Conservation (phyloP, 53 echinoderm and acorn worm genomes). For the Pentamera pediparva region DNA sequence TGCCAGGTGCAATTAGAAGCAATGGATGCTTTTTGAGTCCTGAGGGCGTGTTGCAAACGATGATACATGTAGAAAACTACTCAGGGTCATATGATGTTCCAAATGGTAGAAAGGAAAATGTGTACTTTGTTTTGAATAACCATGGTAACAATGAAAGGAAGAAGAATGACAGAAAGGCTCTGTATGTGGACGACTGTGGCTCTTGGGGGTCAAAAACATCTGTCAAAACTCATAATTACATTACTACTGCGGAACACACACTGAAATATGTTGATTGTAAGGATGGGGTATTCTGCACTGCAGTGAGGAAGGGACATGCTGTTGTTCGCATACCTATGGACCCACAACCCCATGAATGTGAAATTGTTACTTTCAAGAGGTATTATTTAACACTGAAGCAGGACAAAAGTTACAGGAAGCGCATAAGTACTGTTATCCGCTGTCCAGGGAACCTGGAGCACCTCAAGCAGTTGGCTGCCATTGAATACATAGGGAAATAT, state of each 20-base stretch:
- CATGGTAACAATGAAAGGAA: not conserved
- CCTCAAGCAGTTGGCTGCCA: not conserved
- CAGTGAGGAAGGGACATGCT: too few relatives aligned
- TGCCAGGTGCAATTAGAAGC: not conserved
- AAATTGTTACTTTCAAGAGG: slow-evolving; percentile 4
- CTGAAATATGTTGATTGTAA: not conserved
- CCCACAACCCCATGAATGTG: slow-evolving; percentile 15
- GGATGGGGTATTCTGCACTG: not conserved
- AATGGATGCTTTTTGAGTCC: not conserved
- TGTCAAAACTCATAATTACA: slow-evolving; percentile 11
- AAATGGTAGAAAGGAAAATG: not conserved
- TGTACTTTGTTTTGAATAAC: not conserved
- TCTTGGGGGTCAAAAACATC: slow-evolving; percentile 2
- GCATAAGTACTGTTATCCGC: not conserved
- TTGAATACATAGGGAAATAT: slow-evolving; percentile 19
- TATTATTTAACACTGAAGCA: slow-evolving; percentile 14
- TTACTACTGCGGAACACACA: not conserved
- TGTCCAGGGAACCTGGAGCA: not conserved
- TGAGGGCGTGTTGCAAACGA: not conserved
- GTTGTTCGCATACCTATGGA: not conserved
- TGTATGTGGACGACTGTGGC: slow-evolving; percentile 23
- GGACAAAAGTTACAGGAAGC: not conserved
- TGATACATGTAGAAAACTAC: not conserved
- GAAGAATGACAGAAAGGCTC: not conserved
- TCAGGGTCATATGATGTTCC: not conserved